Conservation (phyloP, 2,113 vertebrate species). For the Chauna torquata region DNA sequence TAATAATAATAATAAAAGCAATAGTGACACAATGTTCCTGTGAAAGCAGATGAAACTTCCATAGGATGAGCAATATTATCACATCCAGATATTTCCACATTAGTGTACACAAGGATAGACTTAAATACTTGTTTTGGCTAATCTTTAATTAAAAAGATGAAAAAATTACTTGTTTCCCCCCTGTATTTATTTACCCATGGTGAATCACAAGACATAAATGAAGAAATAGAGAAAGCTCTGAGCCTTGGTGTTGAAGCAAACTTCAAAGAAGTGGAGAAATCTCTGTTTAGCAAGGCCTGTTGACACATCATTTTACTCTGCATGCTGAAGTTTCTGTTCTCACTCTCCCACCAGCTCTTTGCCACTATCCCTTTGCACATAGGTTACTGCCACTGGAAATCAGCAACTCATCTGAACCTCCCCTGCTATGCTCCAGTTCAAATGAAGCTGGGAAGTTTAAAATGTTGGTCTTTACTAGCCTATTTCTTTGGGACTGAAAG, state of each 20-base stretch:
- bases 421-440: not conserved
- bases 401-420: not conserved
- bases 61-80: not conserved
- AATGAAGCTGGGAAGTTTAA: not conserved
- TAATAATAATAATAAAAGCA: no score
- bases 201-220: slow-evolving; percentile 9
- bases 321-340: not conserved
- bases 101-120: not conserved
- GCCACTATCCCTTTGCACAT: not conserved
- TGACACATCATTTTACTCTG: not conserved
- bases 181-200: not conserved
- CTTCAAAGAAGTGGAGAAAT: slow-evolving; percentile 47
- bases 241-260: not conserved
- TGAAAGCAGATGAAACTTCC: not conserved
- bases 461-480: not conserved
- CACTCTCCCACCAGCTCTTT: not conserved
- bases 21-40: not conserved
- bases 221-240: not conserved
- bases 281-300: slow-evolving; percentile 13
- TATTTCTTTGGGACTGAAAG: not conserved
- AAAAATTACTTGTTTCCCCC: not conserved
- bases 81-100: not conserved
- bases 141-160: not conserved
- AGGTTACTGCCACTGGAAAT: not conserved
- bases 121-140: not conserved